A percentile compares a stretch with the other conserved stretches of the same genome.
These are phyloP conservation scores for Perodicticus potto DNA, from an alignment of 2,797 vertebrate species.

Conservation along the genomic window DNA sequence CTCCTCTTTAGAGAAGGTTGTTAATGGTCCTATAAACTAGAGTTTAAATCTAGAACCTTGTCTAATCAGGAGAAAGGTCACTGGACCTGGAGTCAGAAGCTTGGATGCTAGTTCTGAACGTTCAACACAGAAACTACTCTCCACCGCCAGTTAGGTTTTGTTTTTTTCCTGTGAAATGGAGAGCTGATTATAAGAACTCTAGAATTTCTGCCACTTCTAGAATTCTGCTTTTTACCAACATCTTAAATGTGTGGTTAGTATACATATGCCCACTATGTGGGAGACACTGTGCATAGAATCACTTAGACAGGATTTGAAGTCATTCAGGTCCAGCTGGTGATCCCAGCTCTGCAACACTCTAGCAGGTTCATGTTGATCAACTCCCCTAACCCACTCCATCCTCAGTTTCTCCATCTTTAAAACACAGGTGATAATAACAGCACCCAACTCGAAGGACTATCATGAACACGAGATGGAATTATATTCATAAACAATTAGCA, in stretches of 20 bases:
- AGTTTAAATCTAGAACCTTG: conserved; percentile 66
- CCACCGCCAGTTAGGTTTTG: neutral
- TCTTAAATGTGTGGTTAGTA: neutral
- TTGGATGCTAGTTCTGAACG: neutral
- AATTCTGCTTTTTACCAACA: neutral
- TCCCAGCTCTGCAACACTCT: neutral
- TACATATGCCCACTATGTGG: neutral
- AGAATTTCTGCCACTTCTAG: neutral
- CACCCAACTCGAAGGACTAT: neutral
- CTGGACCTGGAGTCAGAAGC: conserved; percentile 1
- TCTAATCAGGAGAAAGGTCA: conserved; percentile 7
- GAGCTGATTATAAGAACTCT: neutral
- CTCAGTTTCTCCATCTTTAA: neutral
- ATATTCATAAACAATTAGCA: neutral
- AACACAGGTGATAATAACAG: neutral
- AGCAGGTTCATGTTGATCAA: neutral
- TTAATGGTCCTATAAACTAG: conserved; percentile 42
- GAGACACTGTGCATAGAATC: neutral
- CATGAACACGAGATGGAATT: neutral
- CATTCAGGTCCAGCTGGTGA: neutral
- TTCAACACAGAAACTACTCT: neutral
- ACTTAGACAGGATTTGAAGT: no score
- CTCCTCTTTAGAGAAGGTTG: conserved; percentile 67
- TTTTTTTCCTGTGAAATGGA: neutral
- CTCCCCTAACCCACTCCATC: neutral